Conservation (phyloP, 2,113 vertebrate genomes). For the Nyctibius bracteatus region DNA sequence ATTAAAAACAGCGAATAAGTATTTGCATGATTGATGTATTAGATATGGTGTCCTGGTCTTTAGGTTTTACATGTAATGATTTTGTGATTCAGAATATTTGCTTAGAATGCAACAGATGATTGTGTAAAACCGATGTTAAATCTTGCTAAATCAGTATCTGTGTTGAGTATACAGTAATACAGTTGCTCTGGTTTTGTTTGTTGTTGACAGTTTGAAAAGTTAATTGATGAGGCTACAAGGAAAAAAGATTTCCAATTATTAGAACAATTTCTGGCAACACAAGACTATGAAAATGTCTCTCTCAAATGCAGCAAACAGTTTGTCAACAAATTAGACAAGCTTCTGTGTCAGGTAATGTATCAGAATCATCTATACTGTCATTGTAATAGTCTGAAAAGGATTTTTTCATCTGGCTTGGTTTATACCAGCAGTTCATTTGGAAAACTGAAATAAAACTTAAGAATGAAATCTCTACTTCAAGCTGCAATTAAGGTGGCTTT, state of each 20-base stretch:
- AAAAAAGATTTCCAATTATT: slow-evolving; percentile 75
- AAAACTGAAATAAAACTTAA: not conserved
- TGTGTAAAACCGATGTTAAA: not conserved
- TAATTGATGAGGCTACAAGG: slow-evolving; percentile 81
- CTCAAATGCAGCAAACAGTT: slow-evolving; percentile 87
- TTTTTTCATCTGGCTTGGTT: not conserved
- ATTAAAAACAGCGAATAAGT: not conserved
- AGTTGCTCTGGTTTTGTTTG: not conserved
- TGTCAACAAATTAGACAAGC: slow-evolving; percentile 84
- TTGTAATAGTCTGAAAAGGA: not conserved
- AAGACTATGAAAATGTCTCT: slow-evolving; percentile 51
- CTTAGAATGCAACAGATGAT: not conserved
- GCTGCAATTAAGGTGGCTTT: not conserved
- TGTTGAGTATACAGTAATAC: not conserved
- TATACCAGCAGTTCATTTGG: not conserved
- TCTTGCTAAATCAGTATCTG: not conserved
- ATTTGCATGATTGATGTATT: not conserved
- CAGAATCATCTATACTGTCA: not conserved
- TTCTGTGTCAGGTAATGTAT: slow-evolving; percentile 81
- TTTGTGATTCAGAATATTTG: not conserved
- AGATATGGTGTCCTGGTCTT: not conserved
- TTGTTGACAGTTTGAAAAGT: slow-evolving; percentile 80
- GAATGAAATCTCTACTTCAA: not conserved
- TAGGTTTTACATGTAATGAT: not conserved
- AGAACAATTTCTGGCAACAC: slow-evolving; percentile 75